Percentiles rank a stretch among this genome's conserved stretches.
Evolutionary conservation across 2,113 vertebrate species (phyloP).

Genomic region (Hucho hucho): DNA sequence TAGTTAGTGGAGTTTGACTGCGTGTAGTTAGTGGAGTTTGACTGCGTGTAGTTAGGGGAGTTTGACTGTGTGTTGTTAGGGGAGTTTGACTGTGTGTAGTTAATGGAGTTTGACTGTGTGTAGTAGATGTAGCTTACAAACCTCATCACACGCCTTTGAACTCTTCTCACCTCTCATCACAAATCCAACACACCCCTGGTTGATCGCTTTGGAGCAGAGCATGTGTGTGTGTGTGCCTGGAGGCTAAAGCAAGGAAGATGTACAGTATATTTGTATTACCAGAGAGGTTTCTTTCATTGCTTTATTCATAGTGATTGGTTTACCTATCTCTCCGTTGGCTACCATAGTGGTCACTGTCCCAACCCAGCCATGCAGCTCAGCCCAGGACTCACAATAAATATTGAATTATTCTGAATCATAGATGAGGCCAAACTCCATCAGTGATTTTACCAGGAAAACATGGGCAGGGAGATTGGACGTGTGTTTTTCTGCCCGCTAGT

Average conservation of each 20-base stretch:
- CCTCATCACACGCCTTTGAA: constrained; percentile 6
- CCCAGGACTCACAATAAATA: constrained; percentile 68
- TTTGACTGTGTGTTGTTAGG: constrained; percentile 14
- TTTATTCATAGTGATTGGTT: too few relatives aligned
- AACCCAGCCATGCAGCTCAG: neutral
- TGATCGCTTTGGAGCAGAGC: too few relatives aligned
- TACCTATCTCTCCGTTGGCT: too few relatives aligned
- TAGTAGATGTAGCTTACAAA: constrained; percentile 27
- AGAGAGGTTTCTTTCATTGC: too few relatives aligned
- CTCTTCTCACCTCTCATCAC: too few relatives aligned
- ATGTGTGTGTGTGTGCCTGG: neutral
- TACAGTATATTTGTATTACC: too few relatives aligned
- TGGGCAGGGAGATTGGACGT: constrained; percentile 41
- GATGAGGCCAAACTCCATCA: constrained; percentile 53
- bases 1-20: too few relatives aligned
- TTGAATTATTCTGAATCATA: constrained; percentile 72
- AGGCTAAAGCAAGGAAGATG: too few relatives aligned
- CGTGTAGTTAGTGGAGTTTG: too few relatives aligned
- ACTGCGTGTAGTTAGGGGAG: too few relatives aligned
- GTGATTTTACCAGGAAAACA: constrained; percentile 67
- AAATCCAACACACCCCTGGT: too few relatives aligned
- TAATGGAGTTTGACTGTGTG: neutral
- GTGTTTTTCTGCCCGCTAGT: neutral
- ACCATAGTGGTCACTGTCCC: too few relatives aligned
- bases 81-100: constrained; percentile 1